Evolutionary conservation across 2,888 invertebrate species (phyloP).

Genomic region (Lasioglossum malachurum): DNA sequence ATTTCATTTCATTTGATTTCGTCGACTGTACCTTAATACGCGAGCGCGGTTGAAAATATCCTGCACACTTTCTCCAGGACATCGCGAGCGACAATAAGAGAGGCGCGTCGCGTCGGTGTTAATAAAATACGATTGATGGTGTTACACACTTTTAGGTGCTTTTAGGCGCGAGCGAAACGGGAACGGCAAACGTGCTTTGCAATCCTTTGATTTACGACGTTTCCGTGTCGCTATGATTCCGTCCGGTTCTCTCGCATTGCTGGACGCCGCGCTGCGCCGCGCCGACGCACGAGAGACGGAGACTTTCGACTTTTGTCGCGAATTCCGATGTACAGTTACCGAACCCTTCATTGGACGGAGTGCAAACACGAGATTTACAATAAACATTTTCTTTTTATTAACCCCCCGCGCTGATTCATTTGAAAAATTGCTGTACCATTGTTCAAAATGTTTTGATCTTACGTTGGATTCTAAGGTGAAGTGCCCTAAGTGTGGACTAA

Average conservation of each 20-base stretch:
- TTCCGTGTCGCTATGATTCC: background rate
- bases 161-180: conserved; percentile 29
- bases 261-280: background rate
- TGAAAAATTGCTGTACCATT: no score
- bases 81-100: conserved; percentile 30
- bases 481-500: no score
- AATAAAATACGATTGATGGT: conserved; percentile 39
- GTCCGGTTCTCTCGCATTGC: background rate
- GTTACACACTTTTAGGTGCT: conserved; percentile 23
- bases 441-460: no score
- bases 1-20: background rate
- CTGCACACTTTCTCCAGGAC: conserved; percentile 34
- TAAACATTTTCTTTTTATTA: background rate
- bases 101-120: conserved; percentile 8
- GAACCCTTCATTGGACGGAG: background rate
- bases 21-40: conserved; percentile 17
- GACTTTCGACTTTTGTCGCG: background rate
- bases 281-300: background rate
- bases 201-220: conserved; percentile 36
- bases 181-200: conserved; percentile 8
- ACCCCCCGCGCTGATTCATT: background rate
- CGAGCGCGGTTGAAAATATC: conserved; percentile 28
- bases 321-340: background rate
- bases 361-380: background rate
- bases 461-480: no score